phyloP scores from a whole-genome alignment of 2,113 vertebrate species.

The Corythaixoides concolor region DNA sequence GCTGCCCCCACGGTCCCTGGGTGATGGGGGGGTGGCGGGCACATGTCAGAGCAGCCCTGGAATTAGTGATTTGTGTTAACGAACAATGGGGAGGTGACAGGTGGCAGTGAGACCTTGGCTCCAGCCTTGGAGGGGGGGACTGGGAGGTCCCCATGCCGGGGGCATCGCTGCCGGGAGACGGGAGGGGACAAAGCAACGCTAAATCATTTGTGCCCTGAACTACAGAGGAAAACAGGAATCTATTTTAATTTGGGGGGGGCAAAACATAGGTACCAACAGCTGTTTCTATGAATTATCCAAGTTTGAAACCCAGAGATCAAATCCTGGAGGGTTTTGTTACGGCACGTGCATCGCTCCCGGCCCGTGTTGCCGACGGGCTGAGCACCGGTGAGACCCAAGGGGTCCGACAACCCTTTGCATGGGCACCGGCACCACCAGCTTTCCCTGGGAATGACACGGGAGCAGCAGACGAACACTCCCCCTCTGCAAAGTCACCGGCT shows the following conservation, averaged over 20 bases:
- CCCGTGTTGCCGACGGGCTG: rapidly evolving
- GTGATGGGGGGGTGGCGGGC: background rate
- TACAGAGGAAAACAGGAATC: background rate
- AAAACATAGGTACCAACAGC: rapidly evolving
- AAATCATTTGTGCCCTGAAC: background rate
- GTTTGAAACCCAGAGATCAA: background rate
- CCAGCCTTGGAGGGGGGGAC: background rate
- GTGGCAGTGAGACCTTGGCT: background rate
- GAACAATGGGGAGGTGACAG: background rate
- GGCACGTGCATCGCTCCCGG: rapidly evolving
- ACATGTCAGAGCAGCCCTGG: background rate
- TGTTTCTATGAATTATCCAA: rapidly evolving
- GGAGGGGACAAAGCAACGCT: background rate
- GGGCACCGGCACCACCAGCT: background rate
- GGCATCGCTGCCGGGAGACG: rapidly evolving
- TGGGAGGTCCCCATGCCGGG: rapidly evolving
- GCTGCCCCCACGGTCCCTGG: background rate
- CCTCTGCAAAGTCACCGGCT: background rate
- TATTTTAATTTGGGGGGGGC: background rate
- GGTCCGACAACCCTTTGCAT: rapidly evolving
- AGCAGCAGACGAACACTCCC: no score
- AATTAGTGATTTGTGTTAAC: background rate
- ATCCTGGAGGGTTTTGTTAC: background rate
- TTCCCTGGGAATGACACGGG: background rate
- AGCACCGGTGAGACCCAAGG: background rate